These are phyloP conservation scores for Callosobruchus maculatus DNA, from an alignment of 2,888 invertebrate genomes.

Conservation along the genomic window DNA sequence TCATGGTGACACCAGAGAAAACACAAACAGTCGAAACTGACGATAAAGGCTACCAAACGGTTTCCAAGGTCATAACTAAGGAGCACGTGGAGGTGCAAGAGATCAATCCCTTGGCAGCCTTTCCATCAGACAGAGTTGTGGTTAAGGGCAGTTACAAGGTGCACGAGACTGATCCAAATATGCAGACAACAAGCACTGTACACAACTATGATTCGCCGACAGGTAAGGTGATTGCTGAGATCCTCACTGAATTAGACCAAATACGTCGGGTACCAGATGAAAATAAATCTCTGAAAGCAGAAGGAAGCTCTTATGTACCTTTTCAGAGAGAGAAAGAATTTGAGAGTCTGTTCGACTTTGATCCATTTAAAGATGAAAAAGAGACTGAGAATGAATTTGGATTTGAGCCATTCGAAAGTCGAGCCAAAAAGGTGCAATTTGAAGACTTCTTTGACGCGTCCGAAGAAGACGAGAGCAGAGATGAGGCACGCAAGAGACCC, in stretches of 20 bases:
- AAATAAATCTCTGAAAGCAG: neutral
- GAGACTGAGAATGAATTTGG: neutral
- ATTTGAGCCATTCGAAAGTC: neutral
- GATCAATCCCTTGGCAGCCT: constrained; percentile 11
- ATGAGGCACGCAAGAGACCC: neutral
- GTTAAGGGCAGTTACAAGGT: constrained; percentile 21
- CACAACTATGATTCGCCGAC: constrained; percentile 19
- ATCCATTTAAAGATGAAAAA: neutral
- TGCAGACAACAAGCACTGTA: constrained; percentile 17
- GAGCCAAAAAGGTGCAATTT: neutral
- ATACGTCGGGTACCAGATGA: neutral
- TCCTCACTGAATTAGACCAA: constrained; percentile 13
- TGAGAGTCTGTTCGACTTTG: neutral
- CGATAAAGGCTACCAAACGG: constrained; percentile 19
- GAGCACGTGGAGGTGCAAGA: constrained; percentile 21
- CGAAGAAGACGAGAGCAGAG: neutral
- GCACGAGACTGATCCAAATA: constrained; percentile 21
- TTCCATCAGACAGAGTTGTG: constrained; percentile 10
- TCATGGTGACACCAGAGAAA: neutral
- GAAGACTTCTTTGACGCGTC: neutral
- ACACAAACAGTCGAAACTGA: constrained; percentile 1
- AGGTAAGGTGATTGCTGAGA: constrained; percentile 18
- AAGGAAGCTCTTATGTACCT: neutral
- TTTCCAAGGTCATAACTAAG: neutral
- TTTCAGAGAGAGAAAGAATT: neutral